phyloP scores from a whole-genome alignment of 2,113 vertebrate genomes.

The Regulus satrapa region DNA sequence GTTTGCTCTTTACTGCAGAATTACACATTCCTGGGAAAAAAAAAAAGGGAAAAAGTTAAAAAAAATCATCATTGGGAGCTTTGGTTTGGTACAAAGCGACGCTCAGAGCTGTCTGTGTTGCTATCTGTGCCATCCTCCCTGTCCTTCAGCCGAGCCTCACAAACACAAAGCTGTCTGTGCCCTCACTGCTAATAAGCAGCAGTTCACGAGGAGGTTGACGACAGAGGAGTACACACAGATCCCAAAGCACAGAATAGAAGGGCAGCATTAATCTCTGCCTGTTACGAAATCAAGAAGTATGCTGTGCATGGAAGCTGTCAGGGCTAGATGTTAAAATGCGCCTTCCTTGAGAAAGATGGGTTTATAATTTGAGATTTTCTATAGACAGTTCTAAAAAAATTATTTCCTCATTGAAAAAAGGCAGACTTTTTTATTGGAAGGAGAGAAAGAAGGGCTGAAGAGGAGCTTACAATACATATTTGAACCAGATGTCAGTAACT shows the following conservation, averaged over 20 bases:
- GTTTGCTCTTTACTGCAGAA: not conserved
- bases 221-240: conserved; percentile 51
- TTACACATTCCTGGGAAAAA: not conserved
- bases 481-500: conserved; percentile 1
- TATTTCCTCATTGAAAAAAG: not conserved
- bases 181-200: conserved; percentile 12
- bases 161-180: conserved; percentile 57
- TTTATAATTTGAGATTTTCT: not conserved
- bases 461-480: not conserved
- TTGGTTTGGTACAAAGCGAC: conserved; percentile 9
- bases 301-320: not conserved
- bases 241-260: conserved; percentile 45
- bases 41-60: no score
- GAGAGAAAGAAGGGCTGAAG: not conserved
- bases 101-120: not conserved
- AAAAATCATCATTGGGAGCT: not conserved
- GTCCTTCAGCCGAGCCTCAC: not conserved
- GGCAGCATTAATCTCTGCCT: conserved; percentile 42
- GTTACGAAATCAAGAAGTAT: conserved; percentile 27
- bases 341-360: not conserved
- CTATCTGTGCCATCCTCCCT: conserved; percentile 28
- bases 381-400: not conserved
- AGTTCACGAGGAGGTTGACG: conserved; percentile 26
- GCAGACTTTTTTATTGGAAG: not conserved
- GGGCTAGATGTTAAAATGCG: not conserved